These are phyloP conservation scores for Thamnophis elegans DNA, from an alignment of 2,797 vertebrate genomes.

Conservation along the genomic window DNA sequence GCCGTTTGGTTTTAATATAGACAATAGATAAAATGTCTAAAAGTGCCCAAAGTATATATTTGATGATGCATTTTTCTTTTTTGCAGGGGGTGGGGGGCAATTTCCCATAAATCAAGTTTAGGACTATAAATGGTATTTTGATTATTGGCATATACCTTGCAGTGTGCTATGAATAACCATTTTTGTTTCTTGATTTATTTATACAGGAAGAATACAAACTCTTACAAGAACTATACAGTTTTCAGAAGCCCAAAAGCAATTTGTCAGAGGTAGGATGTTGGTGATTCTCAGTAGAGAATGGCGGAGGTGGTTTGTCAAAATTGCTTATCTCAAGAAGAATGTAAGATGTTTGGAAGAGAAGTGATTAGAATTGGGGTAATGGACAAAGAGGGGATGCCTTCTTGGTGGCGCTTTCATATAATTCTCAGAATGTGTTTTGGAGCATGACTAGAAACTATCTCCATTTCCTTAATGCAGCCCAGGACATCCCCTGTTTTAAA, in stretches of 20 bases:
- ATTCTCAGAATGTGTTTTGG: not conserved
- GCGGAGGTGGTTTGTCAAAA: slow-evolving; percentile 6
- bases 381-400: not conserved
- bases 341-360: not conserved
- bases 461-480: not conserved
- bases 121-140: not conserved
- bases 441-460: not conserved
- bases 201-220: slow-evolving; percentile 86
- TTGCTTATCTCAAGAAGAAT: slow-evolving; percentile 27
- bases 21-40: not conserved
- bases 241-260: slow-evolving; percentile 78
- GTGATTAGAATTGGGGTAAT: not conserved
- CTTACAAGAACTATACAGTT: slow-evolving; percentile 88
- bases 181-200: slow-evolving; percentile 20
- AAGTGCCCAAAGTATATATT: too few species aligned
- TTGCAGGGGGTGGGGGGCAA: not conserved
- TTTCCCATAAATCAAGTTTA: not conserved
- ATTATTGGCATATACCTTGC: not conserved
- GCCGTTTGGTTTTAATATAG: not conserved
- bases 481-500: not conserved
- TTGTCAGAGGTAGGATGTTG: slow-evolving; percentile 78
- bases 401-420: not conserved
- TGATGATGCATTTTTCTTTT: not conserved
- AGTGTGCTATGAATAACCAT: slow-evolving; percentile 13
- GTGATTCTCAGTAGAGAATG: not conserved